Percentiles rank a stretch among this genome's conserved stretches.
Conservation (phyloP, 1,140 invertebrate species). For the Drosophila elegans region DNA sequence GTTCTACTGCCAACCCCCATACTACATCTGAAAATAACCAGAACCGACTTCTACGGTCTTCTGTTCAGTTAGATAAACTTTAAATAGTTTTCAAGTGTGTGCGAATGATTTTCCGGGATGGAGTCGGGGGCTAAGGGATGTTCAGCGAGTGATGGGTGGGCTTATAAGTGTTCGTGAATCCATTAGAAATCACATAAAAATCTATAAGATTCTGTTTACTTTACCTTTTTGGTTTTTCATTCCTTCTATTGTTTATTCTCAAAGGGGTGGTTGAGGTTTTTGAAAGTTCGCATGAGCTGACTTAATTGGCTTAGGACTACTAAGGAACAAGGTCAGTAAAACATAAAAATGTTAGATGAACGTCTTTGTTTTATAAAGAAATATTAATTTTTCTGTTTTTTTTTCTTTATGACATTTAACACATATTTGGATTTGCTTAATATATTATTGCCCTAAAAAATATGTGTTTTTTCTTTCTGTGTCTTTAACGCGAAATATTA, state of each 20-base stretch:
- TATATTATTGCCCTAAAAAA: no score
- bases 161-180: conserved; percentile 48
- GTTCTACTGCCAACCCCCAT: conserved; percentile 14
- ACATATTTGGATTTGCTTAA: no score
- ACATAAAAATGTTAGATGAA: no score
- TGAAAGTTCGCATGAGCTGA: background rate
- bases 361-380: no score
- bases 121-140: conserved; percentile 4
- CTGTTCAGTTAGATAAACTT: conserved; percentile 60
- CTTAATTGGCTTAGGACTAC: conserved; percentile 13
- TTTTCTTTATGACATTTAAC: no score
- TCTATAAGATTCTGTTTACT: conserved; percentile 39
- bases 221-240: conserved; percentile 16
- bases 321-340: background rate
- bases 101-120: conserved; percentile 28
- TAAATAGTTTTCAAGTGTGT: conserved; percentile 63
- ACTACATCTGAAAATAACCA: conserved; percentile 28
- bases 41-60: conserved; percentile 37
- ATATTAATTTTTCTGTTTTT: no score
- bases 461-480: no score
- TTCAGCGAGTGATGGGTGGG: conserved; percentile 1
- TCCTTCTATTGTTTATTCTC: background rate
- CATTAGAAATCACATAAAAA: conserved; percentile 62
- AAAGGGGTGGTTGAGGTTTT: background rate
- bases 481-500: no score